phyloP scores from a whole-genome alignment of 2,888 invertebrate species.

The Lacanobia wlatinum region DNA sequence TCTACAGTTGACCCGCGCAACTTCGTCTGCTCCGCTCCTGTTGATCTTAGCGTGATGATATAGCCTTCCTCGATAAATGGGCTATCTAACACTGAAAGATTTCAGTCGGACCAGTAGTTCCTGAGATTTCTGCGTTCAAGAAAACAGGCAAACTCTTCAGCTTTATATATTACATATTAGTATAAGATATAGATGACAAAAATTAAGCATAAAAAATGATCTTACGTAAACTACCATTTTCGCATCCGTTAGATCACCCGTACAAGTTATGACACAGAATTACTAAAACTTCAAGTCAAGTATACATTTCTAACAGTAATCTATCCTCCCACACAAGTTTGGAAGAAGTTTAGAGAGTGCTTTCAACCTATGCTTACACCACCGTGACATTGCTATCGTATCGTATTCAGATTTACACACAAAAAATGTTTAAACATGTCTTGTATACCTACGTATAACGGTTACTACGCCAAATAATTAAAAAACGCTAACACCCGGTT shows the following conservation, averaged over 20 bases:
- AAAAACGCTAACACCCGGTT: neutral
- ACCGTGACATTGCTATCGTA: constrained; percentile 39
- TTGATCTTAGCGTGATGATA: no score
- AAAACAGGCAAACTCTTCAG: no score
- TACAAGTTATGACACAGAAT: neutral
- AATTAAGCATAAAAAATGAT: neutral
- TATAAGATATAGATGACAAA: no score
- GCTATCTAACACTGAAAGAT: no score
- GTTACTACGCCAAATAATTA: neutral
- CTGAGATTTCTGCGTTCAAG: no score
- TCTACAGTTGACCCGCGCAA: no score
- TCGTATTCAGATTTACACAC: constrained; percentile 3
- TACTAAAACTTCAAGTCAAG: neutral
- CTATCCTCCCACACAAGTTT: constrained; percentile 30
- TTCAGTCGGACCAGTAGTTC: no score
- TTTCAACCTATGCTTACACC: constrained; percentile 41
- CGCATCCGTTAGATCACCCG: constrained; percentile 7
- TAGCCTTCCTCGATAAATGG: no score
- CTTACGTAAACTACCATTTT: neutral
- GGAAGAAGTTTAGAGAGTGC: constrained; percentile 39
- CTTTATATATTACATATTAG: no score
- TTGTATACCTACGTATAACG: neutral
- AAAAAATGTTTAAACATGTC: constrained; percentile 10
- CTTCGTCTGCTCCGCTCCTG: no score
- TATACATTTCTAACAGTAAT: constrained; percentile 27